Percentiles rank a stretch among this genome's conserved stretches.
These are phyloP conservation scores for Noctuana brunneofusca DNA, from an alignment of 2,888 invertebrate genomes.

Conservation along the genomic window DNA sequence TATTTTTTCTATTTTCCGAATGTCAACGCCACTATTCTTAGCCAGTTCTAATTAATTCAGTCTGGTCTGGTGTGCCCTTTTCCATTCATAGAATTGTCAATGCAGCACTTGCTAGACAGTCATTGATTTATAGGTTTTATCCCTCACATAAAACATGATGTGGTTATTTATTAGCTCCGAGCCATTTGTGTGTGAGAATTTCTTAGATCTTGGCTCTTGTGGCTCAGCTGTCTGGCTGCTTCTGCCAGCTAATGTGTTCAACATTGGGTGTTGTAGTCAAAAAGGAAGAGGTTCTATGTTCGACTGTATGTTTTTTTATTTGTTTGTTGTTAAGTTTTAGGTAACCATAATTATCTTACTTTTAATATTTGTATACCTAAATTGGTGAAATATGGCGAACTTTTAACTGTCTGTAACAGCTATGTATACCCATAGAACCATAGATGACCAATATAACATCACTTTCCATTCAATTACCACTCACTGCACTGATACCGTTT, in stretches of 20 bases:
- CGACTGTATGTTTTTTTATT: too few species aligned
- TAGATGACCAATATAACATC: too few species aligned
- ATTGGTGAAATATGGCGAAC: too few species aligned
- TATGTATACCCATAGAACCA: too few species aligned
- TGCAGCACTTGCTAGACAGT: neutral
- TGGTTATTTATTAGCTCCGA: conserved; percentile 11
- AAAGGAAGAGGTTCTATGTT: too few species aligned
- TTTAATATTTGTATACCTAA: too few species aligned
- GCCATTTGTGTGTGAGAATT: conserved; percentile 5
- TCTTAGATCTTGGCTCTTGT: neutral
- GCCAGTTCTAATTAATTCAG: conserved; percentile 8
- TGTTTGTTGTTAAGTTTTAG: too few species aligned
- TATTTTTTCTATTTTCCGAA: neutral
- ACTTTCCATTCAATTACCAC: too few species aligned
- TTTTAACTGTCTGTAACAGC: too few species aligned
- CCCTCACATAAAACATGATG: conserved; percentile 18
- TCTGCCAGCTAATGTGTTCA: neutral
- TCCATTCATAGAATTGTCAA: conserved; percentile 8
- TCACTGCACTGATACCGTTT: too few species aligned
- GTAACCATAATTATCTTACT: too few species aligned
- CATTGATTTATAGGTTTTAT: conserved; percentile 20
- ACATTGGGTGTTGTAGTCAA: too few species aligned
- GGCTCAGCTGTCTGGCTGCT: neutral
- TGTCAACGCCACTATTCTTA: neutral
- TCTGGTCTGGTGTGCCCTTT: neutral